Evolutionary conservation across 2,113 vertebrate species (phyloP), one percentile per base, ranked within the genome.

Genomic region (Saguinus midas): DNA sequence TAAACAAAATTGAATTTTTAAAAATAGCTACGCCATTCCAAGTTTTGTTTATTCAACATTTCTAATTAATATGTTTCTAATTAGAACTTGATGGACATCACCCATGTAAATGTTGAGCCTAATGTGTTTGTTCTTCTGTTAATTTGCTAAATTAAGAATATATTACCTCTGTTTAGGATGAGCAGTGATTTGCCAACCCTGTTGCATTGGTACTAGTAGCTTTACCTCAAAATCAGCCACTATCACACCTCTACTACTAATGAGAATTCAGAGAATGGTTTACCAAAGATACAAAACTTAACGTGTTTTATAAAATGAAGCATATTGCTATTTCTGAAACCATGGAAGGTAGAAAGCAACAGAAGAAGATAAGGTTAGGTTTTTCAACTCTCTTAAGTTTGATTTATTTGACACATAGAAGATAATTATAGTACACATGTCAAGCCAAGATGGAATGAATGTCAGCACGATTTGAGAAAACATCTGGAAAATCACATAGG

Each of bases 351-450:
- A 96, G 75, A 96, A 90, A 91, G 88, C 87, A 92, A 88, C 48
- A 96, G 66, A 58, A 94, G 75, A 87, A 57, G 40, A 35, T 40
- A 76, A 94, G 57, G 43, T 86, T 90, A 92, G 75, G 85, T 82
- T 79, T 97, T 96, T 96, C 50, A 96, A 75, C 90, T 96, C 86
- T 85, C 57, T 66, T 72, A 75, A 84, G 55, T 95, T 96, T 90
- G 92, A 97, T 94, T 96, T 96, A 95, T 84, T 85, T 92, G 92
- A 96, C 91, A 96, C 92, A 94, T 40, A 95, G 94, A 88, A 96
- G 94, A 95, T 81, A 96, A 96, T 93, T 94, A 94, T 23, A 95
- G 93, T 79, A 81, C 82, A 87, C 37, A 37, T 73, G 72, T 92
- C 82, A 95, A 86, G 88, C 95, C 20, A 87, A 92, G 87, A 43